Conservation (phyloP, 2,888 invertebrate genomes). For the Cantharis flavilabris region DNA sequence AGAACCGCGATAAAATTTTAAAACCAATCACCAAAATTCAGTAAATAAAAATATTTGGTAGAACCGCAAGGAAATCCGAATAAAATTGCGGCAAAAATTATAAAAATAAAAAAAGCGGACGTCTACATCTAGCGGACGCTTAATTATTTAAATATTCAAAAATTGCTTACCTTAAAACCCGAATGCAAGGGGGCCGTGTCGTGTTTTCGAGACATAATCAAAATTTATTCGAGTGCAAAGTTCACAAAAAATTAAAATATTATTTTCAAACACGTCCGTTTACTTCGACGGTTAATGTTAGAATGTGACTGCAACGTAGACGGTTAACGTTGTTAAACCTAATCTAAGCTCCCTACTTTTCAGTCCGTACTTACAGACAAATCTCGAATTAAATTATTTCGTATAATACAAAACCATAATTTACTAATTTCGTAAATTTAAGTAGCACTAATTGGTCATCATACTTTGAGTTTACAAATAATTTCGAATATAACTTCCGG, state of each 20-base stretch:
- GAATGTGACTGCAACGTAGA: conserved; percentile 15
- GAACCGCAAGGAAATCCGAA: background rate
- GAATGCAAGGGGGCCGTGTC: conserved; percentile 42
- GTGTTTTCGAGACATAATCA: conserved; percentile 42
- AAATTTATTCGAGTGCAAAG: conserved; percentile 22
- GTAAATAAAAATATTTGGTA: background rate
- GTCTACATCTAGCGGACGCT: background rate
- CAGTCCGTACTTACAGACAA: background rate
- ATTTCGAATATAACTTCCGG: background rate
- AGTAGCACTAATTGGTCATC: background rate
- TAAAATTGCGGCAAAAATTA: conserved; percentile 4
- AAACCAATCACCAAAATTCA: background rate
- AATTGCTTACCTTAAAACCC: conserved; percentile 45
- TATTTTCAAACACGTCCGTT: conserved; percentile 15
- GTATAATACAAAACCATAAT: background rate
- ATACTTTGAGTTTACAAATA: background rate
- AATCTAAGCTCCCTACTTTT: conserved; percentile 10
- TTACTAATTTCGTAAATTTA: background rate
- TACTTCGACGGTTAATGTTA: conserved; percentile 20
- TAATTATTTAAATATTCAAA: background rate
- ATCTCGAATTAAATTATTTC: background rate
- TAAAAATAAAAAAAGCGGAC: background rate
- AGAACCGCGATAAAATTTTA: background rate
- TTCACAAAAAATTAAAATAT: conserved; percentile 18
- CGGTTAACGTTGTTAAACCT: conserved; percentile 16